A percentile compares a stretch with the other conserved stretches of the same genome.
Conservation (phyloP, 1,140 invertebrate genomes). For the Formica selysi region DNA sequence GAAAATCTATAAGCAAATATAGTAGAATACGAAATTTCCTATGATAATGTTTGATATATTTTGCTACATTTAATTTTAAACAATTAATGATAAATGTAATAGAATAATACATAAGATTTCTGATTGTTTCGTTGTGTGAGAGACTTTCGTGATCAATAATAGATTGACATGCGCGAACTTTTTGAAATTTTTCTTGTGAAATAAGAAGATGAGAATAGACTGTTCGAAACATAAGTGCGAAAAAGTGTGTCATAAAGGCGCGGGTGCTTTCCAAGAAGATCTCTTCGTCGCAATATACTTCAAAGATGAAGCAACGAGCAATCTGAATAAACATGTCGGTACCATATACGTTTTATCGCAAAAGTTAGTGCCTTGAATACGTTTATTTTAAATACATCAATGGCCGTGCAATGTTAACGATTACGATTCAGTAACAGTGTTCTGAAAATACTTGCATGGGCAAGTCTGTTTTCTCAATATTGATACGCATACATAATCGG, state of each 20-base stretch:
- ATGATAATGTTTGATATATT: neutral
- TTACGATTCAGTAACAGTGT: slow-evolving; percentile 54
- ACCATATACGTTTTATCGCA: slow-evolving; percentile 55
- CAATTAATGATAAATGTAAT: neutral
- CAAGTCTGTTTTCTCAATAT: slow-evolving; percentile 52
- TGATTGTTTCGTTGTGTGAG: neutral
- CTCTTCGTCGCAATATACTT: slow-evolving; percentile 62
- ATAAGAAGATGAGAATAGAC: slow-evolving; percentile 54
- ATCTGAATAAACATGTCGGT: slow-evolving; percentile 55
- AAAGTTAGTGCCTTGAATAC: slow-evolving; percentile 44
- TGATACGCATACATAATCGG: neutral
- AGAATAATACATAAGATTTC: neutral
- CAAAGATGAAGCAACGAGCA: slow-evolving; percentile 53
- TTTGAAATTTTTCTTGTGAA: slow-evolving; percentile 31
- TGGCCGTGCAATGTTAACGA: slow-evolving; percentile 42
- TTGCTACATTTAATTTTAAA: neutral
- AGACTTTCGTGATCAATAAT: slow-evolving; percentile 26
- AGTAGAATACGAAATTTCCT: neutral
- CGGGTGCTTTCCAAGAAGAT: slow-evolving; percentile 46
- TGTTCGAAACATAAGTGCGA: slow-evolving; percentile 47
- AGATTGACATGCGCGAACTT: slow-evolving; percentile 9
- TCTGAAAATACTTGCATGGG: slow-evolving; percentile 44
- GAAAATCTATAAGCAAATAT: neutral
- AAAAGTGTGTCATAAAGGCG: slow-evolving; percentile 59
- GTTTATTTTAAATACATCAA: slow-evolving; percentile 60